These are phyloP conservation scores for Acleris laterana DNA, from an alignment of 2,888 invertebrate genomes.

Conservation along the genomic window DNA sequence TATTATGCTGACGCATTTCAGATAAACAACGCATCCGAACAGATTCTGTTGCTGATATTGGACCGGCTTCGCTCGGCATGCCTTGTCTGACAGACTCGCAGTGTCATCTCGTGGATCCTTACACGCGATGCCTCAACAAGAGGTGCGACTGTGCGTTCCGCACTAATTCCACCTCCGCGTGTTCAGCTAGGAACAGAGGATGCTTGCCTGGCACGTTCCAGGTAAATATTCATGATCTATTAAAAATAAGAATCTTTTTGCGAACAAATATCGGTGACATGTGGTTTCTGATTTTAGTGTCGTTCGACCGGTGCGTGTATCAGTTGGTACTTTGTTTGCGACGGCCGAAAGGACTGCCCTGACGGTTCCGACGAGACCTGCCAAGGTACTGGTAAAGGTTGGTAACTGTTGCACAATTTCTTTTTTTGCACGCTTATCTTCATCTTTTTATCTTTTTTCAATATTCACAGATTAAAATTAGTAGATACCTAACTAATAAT, in stretches of 20 bases:
- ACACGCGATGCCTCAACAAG: conserved; percentile 89
- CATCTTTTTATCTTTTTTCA: not conserved
- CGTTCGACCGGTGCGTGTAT: conserved; percentile 93
- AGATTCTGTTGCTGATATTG: conserved; percentile 64
- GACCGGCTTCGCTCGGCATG: conserved; percentile 89
- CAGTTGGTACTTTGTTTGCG: conserved; percentile 97
- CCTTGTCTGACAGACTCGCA: conserved; percentile 90
- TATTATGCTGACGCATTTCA: conserved; percentile 47
- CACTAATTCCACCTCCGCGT: conserved; percentile 85
- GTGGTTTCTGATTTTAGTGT: conserved; percentile 85
- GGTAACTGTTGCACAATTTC: conserved; percentile 45
- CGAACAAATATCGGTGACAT: not conserved
- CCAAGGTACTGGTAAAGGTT: conserved; percentile 81
- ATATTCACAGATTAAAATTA: not conserved
- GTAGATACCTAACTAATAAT: not conserved
- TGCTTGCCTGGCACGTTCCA: conserved; percentile 94
- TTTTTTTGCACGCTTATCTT: conserved; percentile 12
- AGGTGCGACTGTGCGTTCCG: conserved; percentile 89
- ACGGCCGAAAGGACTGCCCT: conserved; percentile 92
- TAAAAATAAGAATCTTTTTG: conserved; percentile 5
- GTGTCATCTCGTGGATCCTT: conserved; percentile 91
- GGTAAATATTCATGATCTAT: conserved; percentile 65
- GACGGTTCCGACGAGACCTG: conserved; percentile 96
- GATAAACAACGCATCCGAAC: conserved; percentile 74
- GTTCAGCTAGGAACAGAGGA: conserved; percentile 89